Conservation (phyloP, 2,888 invertebrate genomes). For the Acrobasis repandana region DNA sequence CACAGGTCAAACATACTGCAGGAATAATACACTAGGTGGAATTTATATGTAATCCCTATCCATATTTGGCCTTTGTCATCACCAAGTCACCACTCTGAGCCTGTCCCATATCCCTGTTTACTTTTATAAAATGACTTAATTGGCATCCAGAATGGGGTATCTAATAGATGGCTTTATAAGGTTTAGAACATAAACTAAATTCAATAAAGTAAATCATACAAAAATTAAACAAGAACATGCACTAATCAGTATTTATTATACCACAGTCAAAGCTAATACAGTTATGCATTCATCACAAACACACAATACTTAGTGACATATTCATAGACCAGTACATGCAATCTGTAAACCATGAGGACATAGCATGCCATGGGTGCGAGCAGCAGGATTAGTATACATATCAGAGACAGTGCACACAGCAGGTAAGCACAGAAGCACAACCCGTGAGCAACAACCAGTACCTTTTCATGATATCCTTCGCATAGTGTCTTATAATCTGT, state of each 20-base stretch:
- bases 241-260: conserved; percentile 21
- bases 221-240: conserved; percentile 6
- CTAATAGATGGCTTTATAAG: too few relatives aligned
- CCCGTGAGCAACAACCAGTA: conserved; percentile 59
- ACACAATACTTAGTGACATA: conserved; percentile 41
- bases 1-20: too few relatives aligned
- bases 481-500: conserved; percentile 89
- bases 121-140: too few relatives aligned
- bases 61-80: too few relatives aligned
- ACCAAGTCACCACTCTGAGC: too few relatives aligned
- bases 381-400: conserved; percentile 44
- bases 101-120: too few relatives aligned
- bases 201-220: neutral
- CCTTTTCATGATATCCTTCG: conserved; percentile 87
- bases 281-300: conserved; percentile 26
- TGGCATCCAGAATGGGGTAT: too few relatives aligned
- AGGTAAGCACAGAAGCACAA: conserved; percentile 45
- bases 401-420: conserved; percentile 34
- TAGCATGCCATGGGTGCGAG: conserved; percentile 50
- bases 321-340: conserved; percentile 42
- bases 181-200: too few relatives aligned
- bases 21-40: too few relatives aligned
- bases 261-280: conserved; percentile 12
- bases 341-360: conserved; percentile 44
- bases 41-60: too few relatives aligned